A percentile compares a stretch with the other conserved stretches of the same genome.
phyloP scores from a whole-genome alignment of 2,797 vertebrate species.

The Pempheris klunzingeri region DNA sequence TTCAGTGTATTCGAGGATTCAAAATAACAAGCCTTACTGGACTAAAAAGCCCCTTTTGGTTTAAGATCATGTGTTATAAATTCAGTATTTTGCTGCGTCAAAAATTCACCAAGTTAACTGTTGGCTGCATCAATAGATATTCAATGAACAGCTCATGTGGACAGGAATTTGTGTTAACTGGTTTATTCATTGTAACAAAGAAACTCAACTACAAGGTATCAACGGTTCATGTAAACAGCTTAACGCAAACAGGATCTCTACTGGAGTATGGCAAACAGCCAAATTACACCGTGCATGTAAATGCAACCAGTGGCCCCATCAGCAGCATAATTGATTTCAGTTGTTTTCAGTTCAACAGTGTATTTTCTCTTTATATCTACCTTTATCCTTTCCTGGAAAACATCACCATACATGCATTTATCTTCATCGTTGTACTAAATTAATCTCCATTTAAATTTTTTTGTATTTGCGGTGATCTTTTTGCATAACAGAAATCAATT shows the following conservation, averaged over 20 bases:
- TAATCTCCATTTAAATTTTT: neutral
- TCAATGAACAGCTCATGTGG: slow-evolving; percentile 1
- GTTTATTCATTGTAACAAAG: slow-evolving; percentile 57
- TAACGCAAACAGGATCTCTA: slow-evolving; percentile 41
- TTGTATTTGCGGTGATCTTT: no score
- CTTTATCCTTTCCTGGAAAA: neutral
- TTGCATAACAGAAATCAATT: no score
- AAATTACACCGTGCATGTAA: slow-evolving; percentile 44
- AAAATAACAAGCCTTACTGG: no score
- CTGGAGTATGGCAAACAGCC: slow-evolving; percentile 38
- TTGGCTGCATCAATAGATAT: neutral
- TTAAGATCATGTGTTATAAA: neutral
- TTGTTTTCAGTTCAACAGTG: slow-evolving; percentile 14
- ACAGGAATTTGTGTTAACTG: slow-evolving; percentile 32
- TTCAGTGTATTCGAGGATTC: neutral
- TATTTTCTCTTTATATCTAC: neutral
- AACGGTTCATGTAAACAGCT: slow-evolving; percentile 41
- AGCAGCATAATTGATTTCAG: slow-evolving; percentile 19
- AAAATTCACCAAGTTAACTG: neutral
- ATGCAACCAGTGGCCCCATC: slow-evolving; percentile 10
- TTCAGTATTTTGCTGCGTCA: neutral
- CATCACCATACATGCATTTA: no score
- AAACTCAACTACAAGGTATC: slow-evolving; percentile 16
- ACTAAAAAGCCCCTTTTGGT: neutral
- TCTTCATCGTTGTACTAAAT: neutral